Base-by-base conservation (phyloP, 2,113 vertebrate species). In the Oryzias javanicus region DNA sequence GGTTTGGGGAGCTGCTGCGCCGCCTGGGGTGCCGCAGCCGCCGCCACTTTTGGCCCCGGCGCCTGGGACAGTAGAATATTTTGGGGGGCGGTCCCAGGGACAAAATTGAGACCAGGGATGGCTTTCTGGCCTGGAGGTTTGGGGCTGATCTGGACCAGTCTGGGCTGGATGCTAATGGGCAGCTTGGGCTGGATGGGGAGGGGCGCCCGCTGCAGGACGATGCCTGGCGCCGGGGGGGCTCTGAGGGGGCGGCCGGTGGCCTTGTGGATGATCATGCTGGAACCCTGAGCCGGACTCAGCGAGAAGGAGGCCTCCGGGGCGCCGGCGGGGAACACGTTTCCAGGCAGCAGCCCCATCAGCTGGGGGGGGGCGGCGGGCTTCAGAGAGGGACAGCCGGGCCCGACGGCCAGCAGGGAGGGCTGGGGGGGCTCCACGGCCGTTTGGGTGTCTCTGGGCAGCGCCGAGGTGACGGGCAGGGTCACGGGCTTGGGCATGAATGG, bases 61-160 rank as follows among this genome's bases (percentile, higher is more conserved):
- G 88, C 58, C 2, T 86, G 82, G 24, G 91, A 88, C 42, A 93
- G 67, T 42, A 92, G 50, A 61, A 93, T 90, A 51, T 91, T 92
- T 59, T 86, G 80, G 1, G 91, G 82, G 10, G 77, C 53, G 1
- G 84, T 85, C 46, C 89, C 86, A 5, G 90, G 86, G 14, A 92
- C 84, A 27, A 92, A 91, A 0, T 90, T 74, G 1, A 92, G 86
- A 68, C 89, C 86, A n/a, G 84, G 57, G 0, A 85, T 16, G 25
- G 79, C 62, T 67, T 91, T 93, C 42, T 91, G 90, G 35, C 85
- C 90, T 3, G 84, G 57, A 6, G 87, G 90, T 54, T 92, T 93
- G 49, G 92, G 91, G 69, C 91, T 93, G 3, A 92, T 92, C 54
- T 93, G 91, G 22, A 93, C 88, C 49, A 92, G 65, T 48, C 91